Conservation (phyloP, 2,113 vertebrate genomes). For the Dromas ardeola region DNA sequence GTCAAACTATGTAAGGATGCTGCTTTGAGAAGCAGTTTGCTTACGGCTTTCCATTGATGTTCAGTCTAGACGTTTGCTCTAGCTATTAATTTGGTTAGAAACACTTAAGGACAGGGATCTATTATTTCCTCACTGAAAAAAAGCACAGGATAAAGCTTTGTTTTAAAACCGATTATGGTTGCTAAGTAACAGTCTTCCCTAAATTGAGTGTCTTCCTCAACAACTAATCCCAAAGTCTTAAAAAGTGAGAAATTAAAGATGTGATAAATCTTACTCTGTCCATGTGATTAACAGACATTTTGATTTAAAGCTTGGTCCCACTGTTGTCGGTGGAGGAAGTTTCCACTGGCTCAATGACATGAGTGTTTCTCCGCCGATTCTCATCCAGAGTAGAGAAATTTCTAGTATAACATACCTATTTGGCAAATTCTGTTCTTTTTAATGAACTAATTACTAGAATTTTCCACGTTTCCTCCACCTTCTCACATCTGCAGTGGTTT, state of each 20-base stretch:
- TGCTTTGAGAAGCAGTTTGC: background rate
- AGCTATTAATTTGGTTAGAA: slow-evolving; percentile 16
- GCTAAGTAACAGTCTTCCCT: slow-evolving; percentile 42
- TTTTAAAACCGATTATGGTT: slow-evolving; percentile 50
- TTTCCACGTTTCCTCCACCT: background rate
- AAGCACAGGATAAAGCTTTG: slow-evolving; percentile 8
- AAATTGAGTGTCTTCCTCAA: background rate
- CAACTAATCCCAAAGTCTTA: slow-evolving; percentile 17
- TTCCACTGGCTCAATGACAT: background rate
- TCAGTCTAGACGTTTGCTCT: background rate
- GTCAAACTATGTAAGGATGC: background rate
- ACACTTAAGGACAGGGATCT: background rate
- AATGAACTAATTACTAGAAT: background rate
- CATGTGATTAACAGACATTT: background rate
- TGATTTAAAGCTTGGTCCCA: background rate
- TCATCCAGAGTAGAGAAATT: background rate
- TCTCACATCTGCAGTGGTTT: background rate
- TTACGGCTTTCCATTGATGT: background rate
- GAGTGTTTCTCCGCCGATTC: background rate
- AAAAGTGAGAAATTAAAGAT: slow-evolving; percentile 1
- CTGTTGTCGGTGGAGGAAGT: background rate
- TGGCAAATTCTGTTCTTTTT: background rate
- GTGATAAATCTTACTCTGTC: background rate
- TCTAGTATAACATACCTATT: background rate
- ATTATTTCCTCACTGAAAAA: background rate